phyloP scores from a whole-genome alignment of 2,888 invertebrate genomes.

The Ormyrus pomaceus region DNA sequence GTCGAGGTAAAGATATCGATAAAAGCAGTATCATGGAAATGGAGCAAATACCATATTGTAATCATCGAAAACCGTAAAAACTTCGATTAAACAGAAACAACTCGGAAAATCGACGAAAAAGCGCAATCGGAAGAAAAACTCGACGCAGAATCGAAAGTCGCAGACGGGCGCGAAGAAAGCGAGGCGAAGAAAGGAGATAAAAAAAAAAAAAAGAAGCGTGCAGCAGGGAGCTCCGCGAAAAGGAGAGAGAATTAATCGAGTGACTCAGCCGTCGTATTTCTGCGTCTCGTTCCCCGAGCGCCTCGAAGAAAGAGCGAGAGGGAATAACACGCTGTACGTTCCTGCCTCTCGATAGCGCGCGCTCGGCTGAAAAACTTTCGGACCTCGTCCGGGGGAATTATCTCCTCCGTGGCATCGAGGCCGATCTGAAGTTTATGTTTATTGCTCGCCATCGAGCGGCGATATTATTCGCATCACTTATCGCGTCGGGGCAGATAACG shows the following conservation, averaged over 20 bases:
- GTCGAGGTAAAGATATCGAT: too few species aligned
- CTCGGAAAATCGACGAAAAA: neutral
- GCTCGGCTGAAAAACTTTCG: conserved; percentile 34
- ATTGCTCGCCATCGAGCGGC: conserved; percentile 40
- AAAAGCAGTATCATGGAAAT: neutral
- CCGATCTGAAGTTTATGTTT: conserved; percentile 47
- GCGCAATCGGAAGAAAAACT: conserved; percentile 2
- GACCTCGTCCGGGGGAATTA: conserved; percentile 48
- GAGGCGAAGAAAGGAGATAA: neutral
- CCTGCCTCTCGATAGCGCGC: neutral
- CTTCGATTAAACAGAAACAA: neutral
- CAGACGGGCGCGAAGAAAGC: conserved; percentile 16
- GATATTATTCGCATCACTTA: conserved; percentile 53
- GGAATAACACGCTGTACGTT: neutral
- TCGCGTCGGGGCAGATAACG: conserved; percentile 31
- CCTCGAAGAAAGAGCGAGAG: neutral
- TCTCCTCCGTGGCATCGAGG: conserved; percentile 41
- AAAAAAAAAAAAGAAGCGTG: neutral
- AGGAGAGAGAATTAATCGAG: conserved; percentile 18
- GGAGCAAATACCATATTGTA: neutral
- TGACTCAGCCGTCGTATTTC: conserved; percentile 46
- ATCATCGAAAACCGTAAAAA: neutral
- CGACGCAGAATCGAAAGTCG: neutral
- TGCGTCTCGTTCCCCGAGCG: neutral
- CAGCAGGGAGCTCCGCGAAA: too few species aligned